Conservation (phyloP, 1,140 invertebrate genomes). For the Trigoniulus corallinus region DNA sequence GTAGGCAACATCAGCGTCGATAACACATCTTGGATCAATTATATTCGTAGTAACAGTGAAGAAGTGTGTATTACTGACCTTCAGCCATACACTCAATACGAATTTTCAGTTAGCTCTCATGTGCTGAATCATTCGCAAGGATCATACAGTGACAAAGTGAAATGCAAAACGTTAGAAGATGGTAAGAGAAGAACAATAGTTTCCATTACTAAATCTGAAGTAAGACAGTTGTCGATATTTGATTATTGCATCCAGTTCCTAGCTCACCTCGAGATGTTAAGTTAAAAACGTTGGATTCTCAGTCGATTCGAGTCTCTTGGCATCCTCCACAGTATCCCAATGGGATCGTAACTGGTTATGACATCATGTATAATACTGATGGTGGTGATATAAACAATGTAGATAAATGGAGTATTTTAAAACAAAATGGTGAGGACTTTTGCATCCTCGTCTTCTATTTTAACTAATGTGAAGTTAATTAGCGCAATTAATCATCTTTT, state of each 20-base stretch:
- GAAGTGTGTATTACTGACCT: constrained; percentile 31
- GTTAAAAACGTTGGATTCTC: constrained; percentile 29
- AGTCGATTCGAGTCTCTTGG: constrained; percentile 32
- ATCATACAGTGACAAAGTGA: constrained; percentile 31
- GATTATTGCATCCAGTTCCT: constrained; percentile 26
- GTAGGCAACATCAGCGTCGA: constrained; percentile 19
- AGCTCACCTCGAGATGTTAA: constrained; percentile 31
- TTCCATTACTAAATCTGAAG: background rate
- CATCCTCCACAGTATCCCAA: constrained; percentile 30
- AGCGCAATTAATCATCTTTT: background rate
- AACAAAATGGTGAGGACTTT: constrained; percentile 25
- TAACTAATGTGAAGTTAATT: constrained; percentile 18
- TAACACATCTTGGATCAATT: constrained; percentile 16
- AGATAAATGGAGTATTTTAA: constrained; percentile 20
- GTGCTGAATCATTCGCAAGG: constrained; percentile 25
- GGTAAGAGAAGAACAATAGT: constrained; percentile 16
- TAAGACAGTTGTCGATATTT: background rate
- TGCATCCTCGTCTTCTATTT: too few species aligned
- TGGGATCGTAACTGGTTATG: constrained; percentile 31
- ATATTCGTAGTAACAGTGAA: constrained; percentile 26
- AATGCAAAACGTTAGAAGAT: constrained; percentile 35
- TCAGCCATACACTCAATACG: constrained; percentile 40
- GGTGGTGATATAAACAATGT: constrained; percentile 21
- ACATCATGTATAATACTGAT: constrained; percentile 25
- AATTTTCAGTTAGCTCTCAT: constrained; percentile 36